Conservation (phyloP, 2,888 invertebrate genomes). For the Salticus scenicus region DNA sequence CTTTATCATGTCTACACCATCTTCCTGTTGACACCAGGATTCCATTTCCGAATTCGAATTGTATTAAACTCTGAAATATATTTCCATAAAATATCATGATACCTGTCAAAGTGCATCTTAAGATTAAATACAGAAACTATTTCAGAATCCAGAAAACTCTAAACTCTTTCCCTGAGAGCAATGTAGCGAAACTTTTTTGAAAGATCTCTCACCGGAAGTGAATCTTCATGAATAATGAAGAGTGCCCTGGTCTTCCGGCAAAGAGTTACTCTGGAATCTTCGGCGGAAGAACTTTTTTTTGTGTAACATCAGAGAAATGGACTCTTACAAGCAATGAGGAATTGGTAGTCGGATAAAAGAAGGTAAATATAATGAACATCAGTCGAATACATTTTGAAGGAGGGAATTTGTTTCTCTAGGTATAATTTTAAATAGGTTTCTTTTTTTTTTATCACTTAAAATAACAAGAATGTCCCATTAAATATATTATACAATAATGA, state of each 20-base stretch:
- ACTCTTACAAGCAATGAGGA: not conserved
- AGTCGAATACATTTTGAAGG: too few relatives aligned
- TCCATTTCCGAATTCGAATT: too few relatives aligned
- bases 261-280: not conserved
- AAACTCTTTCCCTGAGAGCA: not conserved
- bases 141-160: not conserved
- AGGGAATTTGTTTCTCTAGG: too few relatives aligned
- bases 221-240: constrained; percentile 8
- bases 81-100: not conserved
- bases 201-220: not conserved
- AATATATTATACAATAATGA: too few relatives aligned
- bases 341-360: too few relatives aligned
- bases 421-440: too few relatives aligned
- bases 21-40: too few relatives aligned
- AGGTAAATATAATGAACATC: too few relatives aligned
- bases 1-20: too few relatives aligned
- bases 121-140: not conserved
- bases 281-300: not conserved
- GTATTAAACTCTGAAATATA: not conserved
- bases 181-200: not conserved
- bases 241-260: not conserved
- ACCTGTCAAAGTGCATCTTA: not conserved
- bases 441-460: too few relatives aligned
- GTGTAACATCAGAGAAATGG: not conserved
- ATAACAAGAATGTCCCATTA: too few relatives aligned